These are phyloP conservation scores for Slavum lentiscoides DNA, from an alignment of 2,888 invertebrate genomes.

Conservation along the genomic window DNA sequence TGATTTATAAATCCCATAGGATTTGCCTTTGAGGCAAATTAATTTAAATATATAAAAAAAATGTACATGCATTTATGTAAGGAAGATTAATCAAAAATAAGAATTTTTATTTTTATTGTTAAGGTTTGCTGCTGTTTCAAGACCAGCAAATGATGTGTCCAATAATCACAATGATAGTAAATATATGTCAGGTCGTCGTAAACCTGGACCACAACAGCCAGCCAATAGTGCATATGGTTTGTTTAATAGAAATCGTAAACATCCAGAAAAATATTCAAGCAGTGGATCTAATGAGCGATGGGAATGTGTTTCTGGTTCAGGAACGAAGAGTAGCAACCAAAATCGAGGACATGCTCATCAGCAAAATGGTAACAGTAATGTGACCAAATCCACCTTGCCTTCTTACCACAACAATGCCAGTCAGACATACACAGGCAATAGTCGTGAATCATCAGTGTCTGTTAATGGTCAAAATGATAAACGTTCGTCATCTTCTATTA, in stretches of 20 bases:
- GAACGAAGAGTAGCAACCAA: slow-evolving; percentile 44
- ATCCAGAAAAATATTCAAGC: slow-evolving; percentile 46
- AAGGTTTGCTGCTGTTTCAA: slow-evolving; percentile 75
- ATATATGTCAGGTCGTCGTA: slow-evolving; percentile 41
- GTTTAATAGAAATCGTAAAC: slow-evolving; percentile 48
- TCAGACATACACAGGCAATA: slow-evolving; percentile 42
- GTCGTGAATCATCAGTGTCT: slow-evolving; percentile 39
- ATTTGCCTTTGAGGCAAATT: too few species aligned
- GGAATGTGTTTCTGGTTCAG: slow-evolving; percentile 50
- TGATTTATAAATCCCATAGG: background rate
- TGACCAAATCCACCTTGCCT: slow-evolving; percentile 37
- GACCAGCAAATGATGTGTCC: slow-evolving; percentile 59
- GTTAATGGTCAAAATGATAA: slow-evolving; percentile 48
- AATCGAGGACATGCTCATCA: slow-evolving; percentile 45
- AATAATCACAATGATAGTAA: slow-evolving; percentile 47
- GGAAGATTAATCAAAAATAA: background rate
- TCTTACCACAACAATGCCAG: slow-evolving; percentile 47
- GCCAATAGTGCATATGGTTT: slow-evolving; percentile 46
- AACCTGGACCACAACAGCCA: slow-evolving; percentile 45
- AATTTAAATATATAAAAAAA: background rate
- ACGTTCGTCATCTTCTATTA: slow-evolving; percentile 42
- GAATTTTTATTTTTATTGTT: background rate
- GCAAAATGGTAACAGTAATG: slow-evolving; percentile 47
- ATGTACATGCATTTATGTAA: background rate
- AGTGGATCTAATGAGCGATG: slow-evolving; percentile 51